Conservation (phyloP, 2,888 invertebrate species). For the Morpho helenor region DNA sequence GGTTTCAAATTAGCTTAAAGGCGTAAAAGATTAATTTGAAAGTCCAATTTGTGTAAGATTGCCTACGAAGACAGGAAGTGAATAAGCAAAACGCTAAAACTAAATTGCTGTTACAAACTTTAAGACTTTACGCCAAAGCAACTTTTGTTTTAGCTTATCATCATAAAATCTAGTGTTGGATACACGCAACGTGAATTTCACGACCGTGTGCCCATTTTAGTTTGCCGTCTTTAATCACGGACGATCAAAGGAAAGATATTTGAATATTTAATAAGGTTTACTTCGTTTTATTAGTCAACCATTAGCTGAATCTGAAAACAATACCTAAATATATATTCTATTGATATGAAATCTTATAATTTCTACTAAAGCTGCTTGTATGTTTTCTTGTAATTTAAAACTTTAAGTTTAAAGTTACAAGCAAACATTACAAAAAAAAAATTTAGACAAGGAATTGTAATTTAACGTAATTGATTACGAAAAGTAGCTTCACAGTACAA, state of each 20-base stretch:
- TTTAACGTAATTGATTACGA: too few relatives aligned
- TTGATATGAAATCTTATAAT: too few relatives aligned
- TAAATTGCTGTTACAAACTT: slow-evolving; percentile 21
- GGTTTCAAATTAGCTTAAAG: background rate
- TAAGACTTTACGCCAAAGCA: slow-evolving; percentile 17
- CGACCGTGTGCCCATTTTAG: slow-evolving; percentile 10
- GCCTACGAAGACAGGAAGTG: slow-evolving; percentile 13
- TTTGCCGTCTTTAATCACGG: slow-evolving; percentile 1
- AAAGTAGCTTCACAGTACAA: too few relatives aligned
- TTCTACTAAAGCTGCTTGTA: too few relatives aligned
- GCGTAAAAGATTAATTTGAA: slow-evolving; percentile 2
- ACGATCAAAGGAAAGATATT: background rate
- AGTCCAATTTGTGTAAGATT: slow-evolving; percentile 2
- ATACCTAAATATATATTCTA: too few relatives aligned
- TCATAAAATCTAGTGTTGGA: slow-evolving; percentile 21
- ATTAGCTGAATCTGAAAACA: too few relatives aligned
- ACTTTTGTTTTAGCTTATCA: slow-evolving; percentile 24
- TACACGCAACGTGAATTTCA: slow-evolving; percentile 20
- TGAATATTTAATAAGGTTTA: too few relatives aligned
- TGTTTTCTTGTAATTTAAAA: too few relatives aligned
- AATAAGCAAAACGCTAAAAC: slow-evolving; percentile 18
- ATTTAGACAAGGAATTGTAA: too few relatives aligned
- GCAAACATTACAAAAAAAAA: too few relatives aligned
- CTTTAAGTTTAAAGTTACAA: too few relatives aligned
- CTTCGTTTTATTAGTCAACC: too few relatives aligned